Evolutionary conservation across 1,140 invertebrate species (phyloP), one percentile per base, ranked within the genome.

Genomic region (Drosophila sproati): DNA sequence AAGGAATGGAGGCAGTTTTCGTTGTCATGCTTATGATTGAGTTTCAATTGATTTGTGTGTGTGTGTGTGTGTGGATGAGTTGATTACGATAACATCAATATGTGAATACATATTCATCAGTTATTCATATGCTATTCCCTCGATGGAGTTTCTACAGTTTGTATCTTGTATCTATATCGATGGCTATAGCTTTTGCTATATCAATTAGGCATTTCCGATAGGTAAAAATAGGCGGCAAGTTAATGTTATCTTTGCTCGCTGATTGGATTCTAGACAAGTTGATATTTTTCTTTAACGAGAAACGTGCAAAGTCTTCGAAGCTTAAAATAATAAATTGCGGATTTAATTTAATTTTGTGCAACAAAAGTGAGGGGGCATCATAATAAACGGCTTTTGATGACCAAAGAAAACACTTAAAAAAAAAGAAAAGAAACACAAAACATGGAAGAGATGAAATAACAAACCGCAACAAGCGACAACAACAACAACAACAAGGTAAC

Each of bases 381-480:
- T 87, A 86, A 87, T 87, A 87, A 87, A 87, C 82, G 82, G 72
- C 82, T 82, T 86, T 86, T 82, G 82, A 86, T 82, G 82, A 80
- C 54, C 73, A 63, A 61, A 61, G 34, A 66, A 66, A 61, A 63
- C 66, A 76, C 71, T 76, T 64, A 78, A 72, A 61, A 39, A 43
- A 75, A 67, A 73, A 52, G 31, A 57, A 45, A 59, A 60, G 55
- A 69, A 28, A 32, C 54, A 37, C 32, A 34, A 51, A 45, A 47
- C 39, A n/a, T 41, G 10, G 34, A 54, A 43, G 35, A 41, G 50
- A 41, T 31, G 54, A 28, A 4, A 39, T 50, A 47, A 64, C n/a
- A 56, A 64, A 67, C 55, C 31, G 57, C 41, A 60, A 61, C 39
- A 71, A 54, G 66, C 39, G 39, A 43, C 64, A 66, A 56, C 43